phyloP scores from a whole-genome alignment of 2,888 invertebrate genomes.

The Malacosoma neustria region DNA sequence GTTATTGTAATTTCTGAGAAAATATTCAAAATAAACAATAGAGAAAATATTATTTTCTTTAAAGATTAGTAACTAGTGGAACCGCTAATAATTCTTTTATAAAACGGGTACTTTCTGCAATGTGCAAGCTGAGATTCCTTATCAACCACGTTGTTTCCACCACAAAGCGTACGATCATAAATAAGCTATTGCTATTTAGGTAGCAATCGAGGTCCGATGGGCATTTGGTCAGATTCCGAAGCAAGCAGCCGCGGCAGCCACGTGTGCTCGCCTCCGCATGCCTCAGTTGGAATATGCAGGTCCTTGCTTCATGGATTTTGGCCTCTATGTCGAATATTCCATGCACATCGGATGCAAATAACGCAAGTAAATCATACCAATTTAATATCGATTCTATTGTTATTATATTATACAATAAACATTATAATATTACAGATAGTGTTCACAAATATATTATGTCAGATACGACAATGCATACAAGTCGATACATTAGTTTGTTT shows the following conservation, averaged over 20 bases:
- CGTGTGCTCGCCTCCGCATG: constrained; percentile 68
- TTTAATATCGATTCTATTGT: constrained; percentile 28
- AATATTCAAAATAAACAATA: no score
- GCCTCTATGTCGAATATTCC: constrained; percentile 66
- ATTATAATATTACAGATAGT: constrained; percentile 23
- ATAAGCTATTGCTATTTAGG: constrained; percentile 65
- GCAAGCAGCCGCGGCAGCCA: constrained; percentile 60
- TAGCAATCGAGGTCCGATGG: constrained; percentile 64
- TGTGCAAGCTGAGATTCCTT: constrained; percentile 12
- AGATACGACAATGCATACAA: not conserved
- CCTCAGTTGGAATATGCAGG: constrained; percentile 58
- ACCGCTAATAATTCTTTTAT: no score
- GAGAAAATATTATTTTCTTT: no score
- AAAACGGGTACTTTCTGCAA: no score
- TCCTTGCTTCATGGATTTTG: constrained; percentile 57
- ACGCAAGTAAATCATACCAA: constrained; percentile 46
- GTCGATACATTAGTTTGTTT: not conserved
- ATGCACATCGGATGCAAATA: constrained; percentile 52
- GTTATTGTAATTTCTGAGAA: no score
- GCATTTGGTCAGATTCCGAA: constrained; percentile 72
- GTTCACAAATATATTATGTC: not conserved
- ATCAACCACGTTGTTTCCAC: constrained; percentile 30
- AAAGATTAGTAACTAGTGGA: no score
- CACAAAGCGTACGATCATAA: constrained; percentile 45
- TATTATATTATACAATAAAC: constrained; percentile 11